A percentile compares a stretch with the other conserved stretches of the same genome.
phyloP scores from a whole-genome alignment of 2,113 vertebrate species.

The Salvelinus alpinus region DNA sequence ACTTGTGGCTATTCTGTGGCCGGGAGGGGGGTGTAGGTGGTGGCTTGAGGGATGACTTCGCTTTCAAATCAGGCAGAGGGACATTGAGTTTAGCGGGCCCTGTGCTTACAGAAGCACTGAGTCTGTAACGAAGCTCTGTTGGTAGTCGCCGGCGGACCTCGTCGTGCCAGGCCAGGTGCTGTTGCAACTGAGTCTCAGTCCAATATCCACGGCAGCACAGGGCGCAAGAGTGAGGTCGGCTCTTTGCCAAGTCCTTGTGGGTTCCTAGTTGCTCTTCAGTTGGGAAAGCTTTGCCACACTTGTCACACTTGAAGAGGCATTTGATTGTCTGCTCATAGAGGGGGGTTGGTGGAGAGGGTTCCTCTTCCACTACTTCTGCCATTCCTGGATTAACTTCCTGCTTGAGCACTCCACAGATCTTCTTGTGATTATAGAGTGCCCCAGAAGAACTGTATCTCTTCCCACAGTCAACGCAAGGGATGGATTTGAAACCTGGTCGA shows the following conservation, averaged over 20 bases:
- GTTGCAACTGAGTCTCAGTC: slow-evolving; percentile 74
- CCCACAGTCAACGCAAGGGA: slow-evolving; percentile 39
- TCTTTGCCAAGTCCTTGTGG: slow-evolving; percentile 67
- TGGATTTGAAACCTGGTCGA: slow-evolving; percentile 15
- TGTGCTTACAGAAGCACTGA: slow-evolving; percentile 54
- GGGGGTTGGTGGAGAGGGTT: background rate
- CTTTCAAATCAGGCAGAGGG: slow-evolving; percentile 11
- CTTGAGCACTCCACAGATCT: slow-evolving; percentile 25
- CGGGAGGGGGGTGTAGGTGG: slow-evolving; percentile 17
- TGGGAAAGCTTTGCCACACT: slow-evolving; percentile 77
- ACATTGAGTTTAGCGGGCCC: slow-evolving; percentile 33
- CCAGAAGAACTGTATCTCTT: slow-evolving; percentile 45
- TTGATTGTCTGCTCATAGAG: slow-evolving; percentile 46
- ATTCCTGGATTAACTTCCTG: slow-evolving; percentile 20
- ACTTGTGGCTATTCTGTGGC: slow-evolving; percentile 54
- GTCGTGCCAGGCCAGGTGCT: slow-evolving; percentile 78
- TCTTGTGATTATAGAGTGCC: slow-evolving; percentile 47
- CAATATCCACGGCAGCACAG: slow-evolving; percentile 77
- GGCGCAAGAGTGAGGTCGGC: slow-evolving; percentile 69
- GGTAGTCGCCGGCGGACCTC: slow-evolving; percentile 74
- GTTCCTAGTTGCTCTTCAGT: slow-evolving; percentile 60
- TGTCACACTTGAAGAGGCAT: slow-evolving; percentile 74
- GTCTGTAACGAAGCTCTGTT: slow-evolving; percentile 70
- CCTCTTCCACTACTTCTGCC: background rate
- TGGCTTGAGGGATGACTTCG: slow-evolving; percentile 14